Evolutionary conservation across 2,113 vertebrate genomes (phyloP), one percentile per base, ranked within the genome.

Genomic region (Datnioides undecimradiatus): DNA sequence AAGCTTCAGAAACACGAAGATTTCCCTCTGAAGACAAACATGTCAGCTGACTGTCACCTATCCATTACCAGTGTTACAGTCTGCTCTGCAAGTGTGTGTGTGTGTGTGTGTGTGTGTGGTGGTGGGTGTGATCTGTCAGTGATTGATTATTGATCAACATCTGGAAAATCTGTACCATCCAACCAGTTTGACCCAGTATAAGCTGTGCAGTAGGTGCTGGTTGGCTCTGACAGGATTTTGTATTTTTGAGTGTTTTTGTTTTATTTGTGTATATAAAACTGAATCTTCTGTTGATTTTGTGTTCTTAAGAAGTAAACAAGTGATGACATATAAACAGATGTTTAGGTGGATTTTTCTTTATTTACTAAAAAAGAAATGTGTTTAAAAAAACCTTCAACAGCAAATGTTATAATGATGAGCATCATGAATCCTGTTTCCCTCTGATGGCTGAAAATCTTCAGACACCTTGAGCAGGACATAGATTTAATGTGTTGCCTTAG

Each of bases 1-100:
- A 1, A 95, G 94, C 65, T 95, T 95, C 82, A 90, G 94, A 31
- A 95, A 95, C 83, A 94, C 94, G 0, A 94, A 94, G 90, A 94
- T 95, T 13, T 88, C 94, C 1, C 73, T 94, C 62, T 95, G 89
- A 93, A 72, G 64, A 45, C 36, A 5, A 13, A n/a, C 9, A 12
- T 11, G 31, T 60, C 58, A 54, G 67, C 80, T 40, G 29, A 72
- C 46, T 13, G 27, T 3, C 51, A 60, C 1, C 64, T 72, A 72
- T 67, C 79, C 76, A 86, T n/a, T n/a, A 80, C 79, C 76, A 88
- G 54, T 57, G 29, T 2, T 34, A 9, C 21, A 21, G 43, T 25
- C 27, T 23, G 58, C 36, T 43, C 25, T 65, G 34, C 14, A 29
- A 19, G 36, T 58, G 11, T 9, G 2, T 9, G 21, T 23, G 36